Evolutionary conservation across 2,113 vertebrate genomes (phyloP).

Genomic region (Embiotoca jacksoni): DNA sequence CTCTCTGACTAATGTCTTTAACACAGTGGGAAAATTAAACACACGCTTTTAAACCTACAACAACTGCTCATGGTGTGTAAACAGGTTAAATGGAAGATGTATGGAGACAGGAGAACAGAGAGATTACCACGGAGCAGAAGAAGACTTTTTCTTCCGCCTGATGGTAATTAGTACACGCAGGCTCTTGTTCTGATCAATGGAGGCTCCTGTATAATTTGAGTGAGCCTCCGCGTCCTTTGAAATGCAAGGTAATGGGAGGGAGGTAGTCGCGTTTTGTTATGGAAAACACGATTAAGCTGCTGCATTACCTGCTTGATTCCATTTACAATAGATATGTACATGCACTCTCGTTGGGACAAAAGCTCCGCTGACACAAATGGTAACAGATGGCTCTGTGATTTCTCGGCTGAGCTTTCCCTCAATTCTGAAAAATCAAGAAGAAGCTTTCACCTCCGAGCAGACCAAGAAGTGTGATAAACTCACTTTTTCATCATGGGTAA

Average conservation of each 20-base stretch:
- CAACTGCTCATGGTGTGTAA: neutral
- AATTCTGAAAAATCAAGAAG: neutral
- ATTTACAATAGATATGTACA: slow-evolving; percentile 30
- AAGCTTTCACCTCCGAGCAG: neutral
- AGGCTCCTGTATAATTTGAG: slow-evolving; percentile 46
- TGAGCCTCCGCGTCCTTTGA: slow-evolving; percentile 48
- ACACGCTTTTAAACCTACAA: too few species aligned
- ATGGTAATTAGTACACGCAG: slow-evolving; percentile 55
- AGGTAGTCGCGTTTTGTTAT: slow-evolving; percentile 45
- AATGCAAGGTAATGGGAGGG: slow-evolving; percentile 50
- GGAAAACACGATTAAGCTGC: slow-evolving; percentile 44
- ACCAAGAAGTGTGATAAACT: neutral
- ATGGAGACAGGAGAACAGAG: neutral
- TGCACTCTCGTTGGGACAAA: slow-evolving; percentile 10
- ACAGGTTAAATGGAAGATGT: neutral
- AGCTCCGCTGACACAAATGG: neutral
- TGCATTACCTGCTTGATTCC: slow-evolving; percentile 36
- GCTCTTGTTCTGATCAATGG: slow-evolving; percentile 50
- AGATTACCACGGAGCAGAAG: slow-evolving; percentile 21
- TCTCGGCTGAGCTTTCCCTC: slow-evolving; percentile 4
- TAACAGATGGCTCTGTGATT: slow-evolving; percentile 11
- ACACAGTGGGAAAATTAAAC: too few species aligned
- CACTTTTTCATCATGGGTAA: neutral
- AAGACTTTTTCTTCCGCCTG: slow-evolving; percentile 27
- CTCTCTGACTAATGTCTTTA: neutral